Base-by-base conservation (phyloP, 1,140 invertebrate genomes). In the Pseudomyrmex dendroicus region DNA sequence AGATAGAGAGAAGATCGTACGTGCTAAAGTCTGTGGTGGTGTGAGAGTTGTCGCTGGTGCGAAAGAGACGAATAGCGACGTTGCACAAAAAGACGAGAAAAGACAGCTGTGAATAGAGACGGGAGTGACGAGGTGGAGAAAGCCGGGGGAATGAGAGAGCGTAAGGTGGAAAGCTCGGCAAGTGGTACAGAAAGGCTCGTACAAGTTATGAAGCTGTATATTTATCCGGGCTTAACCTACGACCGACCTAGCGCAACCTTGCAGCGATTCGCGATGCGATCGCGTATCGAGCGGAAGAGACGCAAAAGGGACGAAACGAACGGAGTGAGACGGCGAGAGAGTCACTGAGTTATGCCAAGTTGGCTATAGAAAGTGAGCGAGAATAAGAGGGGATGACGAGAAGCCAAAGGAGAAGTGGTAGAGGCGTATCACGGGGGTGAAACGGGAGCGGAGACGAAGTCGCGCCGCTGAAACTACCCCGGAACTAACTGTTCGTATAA, bases 401-500 rank as follows among this genome's bases (percentile, higher is more conserved):
- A 73, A 52, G n/a, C 25, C 57, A 59, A 52, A 46, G 57, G 46
- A 54, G 22, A 61, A 73, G 68, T 59, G 57, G 61, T 56, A 35
- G 61, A 74, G 76, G n/a, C 8, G 35, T 35, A 35, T 5, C 5
- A 35, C 35, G 5, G 20, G 50, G 57, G 70, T 78, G 46, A 64
- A 86, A 9, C 7, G 61, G 50, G 12, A 57, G 25, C 22, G 63
- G 52, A 22, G 56, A 74, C 62, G 68, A 83, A 76, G 56, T 83
- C 56, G 66, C 25, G 59, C 17, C 70, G 62, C 17, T 80, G 73
- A 88, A 89, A 90, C 88, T 88, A 85, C 73, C 76, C 67, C 61
- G 87, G 85, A 86, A 89, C 86, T 90, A 89, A 87, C 86, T 82
- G 86, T 88, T 90, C 90, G 89, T 89, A 90, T 90, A 90, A 90